Evolutionary conservation across 2,888 invertebrate genomes (phyloP).

Genomic region (Andrena marginata): DNA sequence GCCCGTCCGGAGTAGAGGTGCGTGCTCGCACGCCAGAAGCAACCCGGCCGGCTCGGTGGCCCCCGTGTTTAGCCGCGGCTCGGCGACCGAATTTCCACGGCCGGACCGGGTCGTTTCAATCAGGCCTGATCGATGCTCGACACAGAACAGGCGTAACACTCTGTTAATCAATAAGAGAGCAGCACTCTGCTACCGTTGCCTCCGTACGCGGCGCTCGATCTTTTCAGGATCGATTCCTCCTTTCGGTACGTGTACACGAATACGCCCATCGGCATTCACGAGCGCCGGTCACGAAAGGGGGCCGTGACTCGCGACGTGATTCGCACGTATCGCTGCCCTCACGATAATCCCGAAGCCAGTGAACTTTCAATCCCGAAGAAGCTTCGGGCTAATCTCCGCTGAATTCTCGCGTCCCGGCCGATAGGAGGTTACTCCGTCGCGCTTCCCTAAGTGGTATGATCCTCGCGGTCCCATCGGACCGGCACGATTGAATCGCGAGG

Average conservation of each 20-base stretch:
- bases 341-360: constrained; percentile 77
- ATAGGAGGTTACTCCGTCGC: constrained; percentile 49
- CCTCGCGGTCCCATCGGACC: neutral
- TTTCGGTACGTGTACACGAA: constrained; percentile 74
- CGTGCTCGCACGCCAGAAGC: no score
- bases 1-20: no score
- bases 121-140: constrained; percentile 48
- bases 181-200: constrained; percentile 69
- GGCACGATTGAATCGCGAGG: constrained; percentile 9
- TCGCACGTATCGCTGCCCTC: constrained; percentile 79
- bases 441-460: constrained; percentile 18
- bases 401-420: constrained; percentile 66
- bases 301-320: constrained; percentile 79
- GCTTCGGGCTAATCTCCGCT: constrained; percentile 61
- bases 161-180: constrained; percentile 65
- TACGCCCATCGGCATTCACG: constrained; percentile 81
- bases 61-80: neutral
- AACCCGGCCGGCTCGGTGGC: no score
- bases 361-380: constrained; percentile 76
- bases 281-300: constrained; percentile 80
- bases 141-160: constrained; percentile 41
- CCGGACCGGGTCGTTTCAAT: constrained; percentile 49
- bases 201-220: constrained; percentile 69
- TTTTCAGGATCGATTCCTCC: constrained; percentile 71
- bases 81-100: constrained; percentile 3